Evolutionary conservation across 2,888 invertebrate species (phyloP).

Genomic region (Myopa testacea): DNA sequence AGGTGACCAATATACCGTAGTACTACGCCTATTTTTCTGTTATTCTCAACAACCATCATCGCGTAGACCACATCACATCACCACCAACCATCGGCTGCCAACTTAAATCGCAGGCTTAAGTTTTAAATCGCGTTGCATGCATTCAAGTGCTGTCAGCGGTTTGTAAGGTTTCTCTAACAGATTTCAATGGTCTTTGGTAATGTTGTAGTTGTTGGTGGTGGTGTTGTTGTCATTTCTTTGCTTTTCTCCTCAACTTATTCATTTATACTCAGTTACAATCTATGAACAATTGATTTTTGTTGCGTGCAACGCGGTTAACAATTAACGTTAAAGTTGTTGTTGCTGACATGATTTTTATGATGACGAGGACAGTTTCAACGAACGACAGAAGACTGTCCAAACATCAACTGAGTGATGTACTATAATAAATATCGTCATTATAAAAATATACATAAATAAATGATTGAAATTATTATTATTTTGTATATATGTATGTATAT

Average conservation of each 20-base stretch:
- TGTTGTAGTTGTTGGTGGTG: neutral
- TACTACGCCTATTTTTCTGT: neutral
- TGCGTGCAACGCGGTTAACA: constrained; percentile 7
- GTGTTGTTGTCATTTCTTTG: neutral
- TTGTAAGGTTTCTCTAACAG: neutral
- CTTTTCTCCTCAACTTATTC: neutral
- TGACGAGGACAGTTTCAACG: too few relatives aligned
- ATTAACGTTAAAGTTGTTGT: neutral
- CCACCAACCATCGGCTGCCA: too few relatives aligned
- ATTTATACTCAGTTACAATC: neutral
- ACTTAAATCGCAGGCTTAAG: neutral
- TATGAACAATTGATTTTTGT: constrained; percentile 19
- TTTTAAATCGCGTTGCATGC: constrained; percentile 26
- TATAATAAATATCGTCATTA: too few relatives aligned
- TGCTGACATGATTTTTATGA: too few relatives aligned
- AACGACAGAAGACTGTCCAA: too few relatives aligned
- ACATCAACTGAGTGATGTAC: too few relatives aligned
- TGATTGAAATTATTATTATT: too few relatives aligned
- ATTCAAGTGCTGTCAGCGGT: constrained; percentile 14
- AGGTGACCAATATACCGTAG: too few relatives aligned
- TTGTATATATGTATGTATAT: too few relatives aligned
- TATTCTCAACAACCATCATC: neutral
- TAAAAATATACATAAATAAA: too few relatives aligned
- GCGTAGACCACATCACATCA: too few relatives aligned
- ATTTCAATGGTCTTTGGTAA: neutral